These are phyloP conservation scores for Magallana gigas DNA, from an alignment of 1,140 invertebrate genomes.

Conservation along the genomic window DNA sequence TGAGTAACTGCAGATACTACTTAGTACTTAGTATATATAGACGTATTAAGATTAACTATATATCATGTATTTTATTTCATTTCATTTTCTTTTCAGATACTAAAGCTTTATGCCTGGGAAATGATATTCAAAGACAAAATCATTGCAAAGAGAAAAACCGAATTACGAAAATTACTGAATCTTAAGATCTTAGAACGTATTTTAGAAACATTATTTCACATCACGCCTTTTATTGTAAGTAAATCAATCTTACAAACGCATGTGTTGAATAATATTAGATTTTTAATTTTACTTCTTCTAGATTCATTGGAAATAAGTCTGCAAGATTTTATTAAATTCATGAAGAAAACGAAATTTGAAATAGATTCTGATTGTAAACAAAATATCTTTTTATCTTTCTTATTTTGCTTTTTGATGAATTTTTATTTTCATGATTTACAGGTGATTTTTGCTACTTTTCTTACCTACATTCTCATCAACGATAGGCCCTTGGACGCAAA, in stretches of 20 bases:
- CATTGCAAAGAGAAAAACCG: slow-evolving; percentile 73
- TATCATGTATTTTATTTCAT: neutral
- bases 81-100: slow-evolving; percentile 61
- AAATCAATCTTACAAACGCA: no score
- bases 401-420: no score
- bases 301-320: no score
- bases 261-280: no score
- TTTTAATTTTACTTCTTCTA: no score
- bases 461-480: slow-evolving; percentile 76
- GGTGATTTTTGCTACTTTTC: slow-evolving; percentile 93
- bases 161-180: slow-evolving; percentile 79
- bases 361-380: no score
- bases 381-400: no score
- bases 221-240: slow-evolving; percentile 89
- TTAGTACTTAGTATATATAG: no score
- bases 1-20: no score
- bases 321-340: no score
- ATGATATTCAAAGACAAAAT: slow-evolving; percentile 79
- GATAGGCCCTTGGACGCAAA: slow-evolving; percentile 87
- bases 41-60: neutral
- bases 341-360: no score
- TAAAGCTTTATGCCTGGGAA: slow-evolving; percentile 78
- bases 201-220: slow-evolving; percentile 96
- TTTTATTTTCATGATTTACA: slow-evolving; percentile 56
- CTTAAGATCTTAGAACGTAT: slow-evolving; percentile 80